These are phyloP conservation scores for Zygaena filipendulae DNA, from an alignment of 2,888 invertebrate species.

Conservation along the genomic window DNA sequence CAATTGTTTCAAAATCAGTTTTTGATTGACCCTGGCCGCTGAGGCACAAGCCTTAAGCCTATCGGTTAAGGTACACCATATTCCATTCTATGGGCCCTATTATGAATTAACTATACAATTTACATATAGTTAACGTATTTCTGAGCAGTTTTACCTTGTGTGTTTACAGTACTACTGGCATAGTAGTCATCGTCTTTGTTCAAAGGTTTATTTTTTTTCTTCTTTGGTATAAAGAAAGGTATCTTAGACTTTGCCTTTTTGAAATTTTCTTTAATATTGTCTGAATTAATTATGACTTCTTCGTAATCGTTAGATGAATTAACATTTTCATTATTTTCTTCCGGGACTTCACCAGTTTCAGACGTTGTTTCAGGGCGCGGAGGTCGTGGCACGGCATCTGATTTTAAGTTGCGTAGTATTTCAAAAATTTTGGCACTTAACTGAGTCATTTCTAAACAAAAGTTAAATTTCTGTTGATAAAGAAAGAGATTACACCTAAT, in stretches of 20 bases:
- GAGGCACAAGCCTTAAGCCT: too few relatives aligned
- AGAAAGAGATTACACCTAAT: not conserved
- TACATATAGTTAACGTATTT: too few relatives aligned
- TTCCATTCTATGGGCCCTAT: too few relatives aligned
- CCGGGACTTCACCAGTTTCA: constrained; percentile 14
- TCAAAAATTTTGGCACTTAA: constrained; percentile 38
- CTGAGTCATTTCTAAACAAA: constrained; percentile 23
- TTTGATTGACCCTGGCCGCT: too few relatives aligned
- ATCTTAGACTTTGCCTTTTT: constrained; percentile 31
- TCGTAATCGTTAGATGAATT: constrained; percentile 26
- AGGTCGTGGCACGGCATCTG: constrained; percentile 61
- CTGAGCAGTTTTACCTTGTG: constrained; percentile 3
- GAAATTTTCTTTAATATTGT: constrained; percentile 23
- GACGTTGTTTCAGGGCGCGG: constrained; percentile 32
- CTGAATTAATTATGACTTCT: constrained; percentile 31
- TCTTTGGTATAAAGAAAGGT: constrained; percentile 25
- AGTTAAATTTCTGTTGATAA: too few relatives aligned
- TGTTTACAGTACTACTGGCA: not conserved
- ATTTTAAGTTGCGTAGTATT: constrained; percentile 51
- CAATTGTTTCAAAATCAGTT: too few relatives aligned
- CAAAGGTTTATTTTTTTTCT: constrained; percentile 14
- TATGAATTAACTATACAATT: too few relatives aligned
- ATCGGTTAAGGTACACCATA: too few relatives aligned
- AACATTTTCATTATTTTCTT: constrained; percentile 24
- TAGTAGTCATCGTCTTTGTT: not conserved